Evolutionary conservation across 2,888 invertebrate genomes (phyloP).

Genomic region (Phyto melanocephala): DNA sequence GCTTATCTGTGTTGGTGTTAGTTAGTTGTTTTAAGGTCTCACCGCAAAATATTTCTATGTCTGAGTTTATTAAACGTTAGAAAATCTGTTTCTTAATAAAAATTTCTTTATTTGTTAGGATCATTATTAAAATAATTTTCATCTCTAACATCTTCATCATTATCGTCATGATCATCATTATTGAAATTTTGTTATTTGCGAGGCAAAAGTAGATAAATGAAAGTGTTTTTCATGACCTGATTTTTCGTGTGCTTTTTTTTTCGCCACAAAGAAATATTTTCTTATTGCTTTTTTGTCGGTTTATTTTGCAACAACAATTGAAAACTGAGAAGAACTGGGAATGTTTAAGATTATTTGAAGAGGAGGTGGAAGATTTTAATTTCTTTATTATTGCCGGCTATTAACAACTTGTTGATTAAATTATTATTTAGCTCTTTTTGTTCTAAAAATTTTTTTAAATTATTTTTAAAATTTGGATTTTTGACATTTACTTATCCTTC

Average conservation of each 20-base stretch:
- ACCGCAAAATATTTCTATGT: slow-evolving; percentile 20
- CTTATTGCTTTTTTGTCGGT: neutral
- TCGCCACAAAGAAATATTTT: neutral
- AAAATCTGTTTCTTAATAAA: slow-evolving; percentile 8
- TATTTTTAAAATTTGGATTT: too few relatives aligned
- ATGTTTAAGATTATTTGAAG: too few relatives aligned
- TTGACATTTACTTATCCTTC: too few relatives aligned
- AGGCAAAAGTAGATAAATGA: slow-evolving; percentile 40
- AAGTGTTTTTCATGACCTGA: slow-evolving; percentile 63
- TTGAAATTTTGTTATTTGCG: slow-evolving; percentile 30
- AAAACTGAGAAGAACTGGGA: too few relatives aligned
- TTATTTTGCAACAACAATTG: neutral
- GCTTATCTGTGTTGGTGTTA: too few relatives aligned
- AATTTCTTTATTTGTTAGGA: slow-evolving; percentile 25
- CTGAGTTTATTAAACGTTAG: neutral
- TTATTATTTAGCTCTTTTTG: too few relatives aligned
- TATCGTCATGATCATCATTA: slow-evolving; percentile 2
- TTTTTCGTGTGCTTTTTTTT: slow-evolving; percentile 38
- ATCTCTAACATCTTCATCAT: neutral
- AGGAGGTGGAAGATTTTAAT: too few relatives aligned
- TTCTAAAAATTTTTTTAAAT: too few relatives aligned
- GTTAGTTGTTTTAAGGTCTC: neutral
- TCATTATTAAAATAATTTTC: slow-evolving; percentile 33
- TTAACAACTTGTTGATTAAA: too few relatives aligned
- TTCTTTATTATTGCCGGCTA: too few relatives aligned